A percentile compares a stretch with the other conserved stretches of the same genome.
Conservation (phyloP, 1,140 invertebrate species). For the Meteorus sp. region DNA sequence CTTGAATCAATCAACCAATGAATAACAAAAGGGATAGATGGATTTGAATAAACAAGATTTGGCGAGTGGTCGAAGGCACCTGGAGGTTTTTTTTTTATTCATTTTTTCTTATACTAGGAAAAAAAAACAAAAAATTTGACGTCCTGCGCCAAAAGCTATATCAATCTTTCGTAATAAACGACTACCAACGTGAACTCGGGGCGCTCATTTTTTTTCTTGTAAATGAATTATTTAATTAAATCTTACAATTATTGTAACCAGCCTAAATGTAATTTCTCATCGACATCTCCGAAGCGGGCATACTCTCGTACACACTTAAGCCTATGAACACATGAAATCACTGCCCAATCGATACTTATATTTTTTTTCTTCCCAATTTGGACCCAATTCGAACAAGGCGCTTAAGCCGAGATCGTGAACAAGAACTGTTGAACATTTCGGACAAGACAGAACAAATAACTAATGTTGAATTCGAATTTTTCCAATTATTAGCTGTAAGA, state of each 20-base stretch:
- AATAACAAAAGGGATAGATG: no score
- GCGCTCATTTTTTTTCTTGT: constrained; percentile 2
- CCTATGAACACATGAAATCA: constrained; percentile 62
- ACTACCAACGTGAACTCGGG: constrained; percentile 17
- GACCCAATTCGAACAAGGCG: constrained; percentile 55
- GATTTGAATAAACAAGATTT: neutral
- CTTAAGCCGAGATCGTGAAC: constrained; percentile 40
- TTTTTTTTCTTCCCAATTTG: no score
- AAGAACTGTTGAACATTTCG: neutral
- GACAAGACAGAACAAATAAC: neutral
- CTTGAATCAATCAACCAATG: no score
- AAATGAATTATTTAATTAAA: constrained; percentile 23
- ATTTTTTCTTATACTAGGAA: no score
- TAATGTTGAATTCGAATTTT: no score
- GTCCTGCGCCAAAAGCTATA: constrained; percentile 53
- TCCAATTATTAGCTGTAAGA: no score
- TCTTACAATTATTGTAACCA: constrained; percentile 24
- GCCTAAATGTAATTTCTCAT: constrained; percentile 23
- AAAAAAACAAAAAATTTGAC: constrained; percentile 40
- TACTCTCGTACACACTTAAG: constrained; percentile 51
- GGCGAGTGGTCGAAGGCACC: constrained; percentile 26
- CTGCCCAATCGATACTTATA: constrained; percentile 60
- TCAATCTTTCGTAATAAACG: constrained; percentile 12
- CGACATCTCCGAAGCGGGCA: constrained; percentile 37
- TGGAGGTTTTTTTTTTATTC: constrained; percentile 25